phyloP scores from a whole-genome alignment of 2,797 vertebrate species.

The Hozukius guyotensis region DNA sequence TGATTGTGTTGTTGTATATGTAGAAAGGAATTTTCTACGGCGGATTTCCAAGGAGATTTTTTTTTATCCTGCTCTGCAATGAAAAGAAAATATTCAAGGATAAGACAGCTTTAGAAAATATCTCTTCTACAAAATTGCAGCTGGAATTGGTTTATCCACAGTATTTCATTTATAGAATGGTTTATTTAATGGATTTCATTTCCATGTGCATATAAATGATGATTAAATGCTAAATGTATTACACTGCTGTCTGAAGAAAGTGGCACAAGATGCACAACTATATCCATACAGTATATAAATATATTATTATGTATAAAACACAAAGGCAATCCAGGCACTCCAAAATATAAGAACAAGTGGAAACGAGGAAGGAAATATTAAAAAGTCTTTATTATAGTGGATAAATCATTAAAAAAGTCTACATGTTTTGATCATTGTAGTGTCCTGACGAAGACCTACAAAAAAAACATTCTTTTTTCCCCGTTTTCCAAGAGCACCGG shows the following conservation, averaged over 20 bases:
- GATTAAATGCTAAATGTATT: constrained; percentile 15
- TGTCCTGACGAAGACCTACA: too few relatives aligned
- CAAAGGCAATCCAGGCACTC: too few relatives aligned
- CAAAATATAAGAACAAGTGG: too few relatives aligned
- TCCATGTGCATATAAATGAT: neutral
- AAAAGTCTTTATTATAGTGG: too few relatives aligned
- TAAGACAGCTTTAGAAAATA: constrained; percentile 18
- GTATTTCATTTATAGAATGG: constrained; percentile 9
- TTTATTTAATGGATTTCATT: constrained; percentile 14
- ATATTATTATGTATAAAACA: neutral
- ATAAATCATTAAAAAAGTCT: too few relatives aligned
- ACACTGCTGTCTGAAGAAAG: neutral
- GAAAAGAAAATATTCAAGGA: neutral
- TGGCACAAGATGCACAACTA: neutral
- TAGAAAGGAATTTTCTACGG: constrained; percentile 12
- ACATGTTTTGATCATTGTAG: too few relatives aligned
- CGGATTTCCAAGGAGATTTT: constrained; percentile 1
- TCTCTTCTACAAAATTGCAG: constrained; percentile 11
- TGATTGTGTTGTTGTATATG: constrained; percentile 13
- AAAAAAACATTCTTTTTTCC: too few relatives aligned
- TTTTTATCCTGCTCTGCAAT: neutral
- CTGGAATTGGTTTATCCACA: constrained; percentile 13
- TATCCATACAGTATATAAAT: neutral
- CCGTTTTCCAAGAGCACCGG: too few relatives aligned
- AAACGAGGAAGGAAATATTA: too few relatives aligned